Evolutionary conservation across 2,888 invertebrate genomes (phyloP).

Genomic region (Morpho helenor): DNA sequence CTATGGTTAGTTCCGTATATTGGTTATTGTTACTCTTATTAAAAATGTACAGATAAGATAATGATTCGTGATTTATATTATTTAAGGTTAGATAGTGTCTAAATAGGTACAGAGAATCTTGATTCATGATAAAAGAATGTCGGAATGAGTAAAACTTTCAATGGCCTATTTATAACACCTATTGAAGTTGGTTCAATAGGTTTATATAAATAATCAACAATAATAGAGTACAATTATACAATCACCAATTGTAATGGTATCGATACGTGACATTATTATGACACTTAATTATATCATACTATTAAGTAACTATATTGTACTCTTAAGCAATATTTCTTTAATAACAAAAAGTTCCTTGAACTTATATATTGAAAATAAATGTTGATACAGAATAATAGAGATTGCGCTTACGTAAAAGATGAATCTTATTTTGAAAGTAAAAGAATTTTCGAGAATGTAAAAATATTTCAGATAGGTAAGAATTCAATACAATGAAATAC

Average conservation of each 20-base stretch:
- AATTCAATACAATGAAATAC: too few species aligned
- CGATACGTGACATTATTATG: constrained; percentile 26
- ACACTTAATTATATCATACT: neutral
- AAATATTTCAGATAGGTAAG: too few species aligned
- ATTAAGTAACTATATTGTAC: too few species aligned
- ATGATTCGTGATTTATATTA: constrained; percentile 1
- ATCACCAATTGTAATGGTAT: constrained; percentile 23
- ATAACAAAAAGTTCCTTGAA: too few species aligned
- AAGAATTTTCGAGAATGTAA: too few species aligned
- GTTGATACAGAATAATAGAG: too few species aligned
- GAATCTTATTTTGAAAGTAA: too few species aligned
- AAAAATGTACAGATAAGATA: constrained; percentile 1
- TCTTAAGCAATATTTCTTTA: too few species aligned
- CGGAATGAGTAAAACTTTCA: neutral
- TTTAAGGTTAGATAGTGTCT: neutral
- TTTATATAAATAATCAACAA: constrained; percentile 2
- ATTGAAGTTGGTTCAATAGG: neutral
- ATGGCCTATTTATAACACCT: constrained; percentile 6
- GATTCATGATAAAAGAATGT: neutral
- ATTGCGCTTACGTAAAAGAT: too few species aligned
- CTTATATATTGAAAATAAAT: too few species aligned
- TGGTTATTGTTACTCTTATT: too few species aligned
- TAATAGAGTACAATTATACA: constrained; percentile 3
- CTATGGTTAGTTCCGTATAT: too few species aligned
- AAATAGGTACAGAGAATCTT: neutral